A percentile compares a stretch with the other conserved stretches of the same genome.
These are phyloP conservation scores for Brachionus plicatilis DNA, from an alignment of 1,140 invertebrate genomes.

Conservation along the genomic window DNA sequence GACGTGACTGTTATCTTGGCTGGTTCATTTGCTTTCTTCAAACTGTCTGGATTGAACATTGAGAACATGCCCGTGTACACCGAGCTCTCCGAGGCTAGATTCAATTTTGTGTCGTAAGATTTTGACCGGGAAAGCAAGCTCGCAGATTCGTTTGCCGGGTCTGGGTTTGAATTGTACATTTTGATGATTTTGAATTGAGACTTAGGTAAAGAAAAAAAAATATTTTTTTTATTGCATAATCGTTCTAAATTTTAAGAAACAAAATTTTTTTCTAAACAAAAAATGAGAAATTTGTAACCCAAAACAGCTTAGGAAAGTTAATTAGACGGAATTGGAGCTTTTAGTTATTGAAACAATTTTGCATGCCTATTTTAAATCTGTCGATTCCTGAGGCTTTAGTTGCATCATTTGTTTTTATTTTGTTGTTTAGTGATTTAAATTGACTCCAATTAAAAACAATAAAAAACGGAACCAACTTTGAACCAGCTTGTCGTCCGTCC, in stretches of 20 bases:
- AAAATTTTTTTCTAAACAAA: not conserved
- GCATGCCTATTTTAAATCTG: not conserved
- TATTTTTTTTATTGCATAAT: conserved; percentile 1
- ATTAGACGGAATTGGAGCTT: not conserved
- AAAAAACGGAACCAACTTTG: not conserved
- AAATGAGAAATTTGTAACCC: not conserved
- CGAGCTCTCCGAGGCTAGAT: not conserved
- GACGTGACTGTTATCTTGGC: conserved; percentile 23
- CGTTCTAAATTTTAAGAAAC: not conserved
- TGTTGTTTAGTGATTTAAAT: not conserved
- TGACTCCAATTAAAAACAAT: not conserved
- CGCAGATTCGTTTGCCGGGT: not conserved
- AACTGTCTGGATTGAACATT: not conserved
- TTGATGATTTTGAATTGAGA: not conserved
- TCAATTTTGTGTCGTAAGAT: conserved; percentile 26
- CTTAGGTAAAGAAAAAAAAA: not conserved
- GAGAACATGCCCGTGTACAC: conserved; percentile 15
- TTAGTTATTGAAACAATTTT: not conserved
- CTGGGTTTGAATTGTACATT: not conserved
- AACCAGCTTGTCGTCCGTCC: not conserved
- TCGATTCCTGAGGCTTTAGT: not conserved
- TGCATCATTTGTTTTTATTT: not conserved
- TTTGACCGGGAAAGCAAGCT: not conserved
- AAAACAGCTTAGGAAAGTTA: not conserved
- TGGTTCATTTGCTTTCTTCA: not conserved